phyloP scores from a whole-genome alignment of 2,888 invertebrate genomes.

The Aleiodes alternator region DNA sequence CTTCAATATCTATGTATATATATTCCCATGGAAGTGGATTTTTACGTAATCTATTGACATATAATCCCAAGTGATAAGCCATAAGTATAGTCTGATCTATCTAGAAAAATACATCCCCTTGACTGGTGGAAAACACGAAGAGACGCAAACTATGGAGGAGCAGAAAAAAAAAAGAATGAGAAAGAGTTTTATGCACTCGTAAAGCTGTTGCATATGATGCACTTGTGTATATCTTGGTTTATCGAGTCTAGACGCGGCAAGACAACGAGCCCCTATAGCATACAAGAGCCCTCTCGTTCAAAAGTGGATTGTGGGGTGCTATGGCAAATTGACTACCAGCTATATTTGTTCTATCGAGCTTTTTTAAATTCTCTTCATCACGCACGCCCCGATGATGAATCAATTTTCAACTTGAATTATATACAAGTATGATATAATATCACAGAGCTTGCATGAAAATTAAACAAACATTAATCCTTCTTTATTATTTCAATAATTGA shows the following conservation, averaged over 20 bases:
- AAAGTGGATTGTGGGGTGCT: slow-evolving; percentile 27
- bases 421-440: not conserved
- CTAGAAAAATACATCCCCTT: not conserved
- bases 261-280: slow-evolving; percentile 52
- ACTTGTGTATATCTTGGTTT: slow-evolving; percentile 57
- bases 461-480: too few relatives aligned
- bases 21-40: slow-evolving; percentile 12
- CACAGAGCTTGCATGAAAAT: too few relatives aligned
- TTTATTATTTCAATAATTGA: too few relatives aligned
- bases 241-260: slow-evolving; percentile 59
- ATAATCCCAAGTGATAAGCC: slow-evolving; percentile 43
- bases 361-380: slow-evolving; percentile 34
- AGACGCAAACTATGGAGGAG: slow-evolving; percentile 33
- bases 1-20: slow-evolving; percentile 9
- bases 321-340: slow-evolving; percentile 52
- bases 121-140: slow-evolving; percentile 51
- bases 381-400: slow-evolving; percentile 15
- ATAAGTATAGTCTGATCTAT: not conserved
- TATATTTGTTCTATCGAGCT: slow-evolving; percentile 44
- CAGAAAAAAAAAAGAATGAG: slow-evolving; percentile 17
- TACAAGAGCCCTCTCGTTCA: slow-evolving; percentile 32
- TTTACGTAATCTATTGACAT: slow-evolving; percentile 38
- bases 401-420: slow-evolving; percentile 23
- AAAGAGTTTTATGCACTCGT: slow-evolving; percentile 57
- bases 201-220: slow-evolving; percentile 58